Evolutionary conservation across 2,797 vertebrate species (phyloP).

Genomic region (Malurus splendens): DNA sequence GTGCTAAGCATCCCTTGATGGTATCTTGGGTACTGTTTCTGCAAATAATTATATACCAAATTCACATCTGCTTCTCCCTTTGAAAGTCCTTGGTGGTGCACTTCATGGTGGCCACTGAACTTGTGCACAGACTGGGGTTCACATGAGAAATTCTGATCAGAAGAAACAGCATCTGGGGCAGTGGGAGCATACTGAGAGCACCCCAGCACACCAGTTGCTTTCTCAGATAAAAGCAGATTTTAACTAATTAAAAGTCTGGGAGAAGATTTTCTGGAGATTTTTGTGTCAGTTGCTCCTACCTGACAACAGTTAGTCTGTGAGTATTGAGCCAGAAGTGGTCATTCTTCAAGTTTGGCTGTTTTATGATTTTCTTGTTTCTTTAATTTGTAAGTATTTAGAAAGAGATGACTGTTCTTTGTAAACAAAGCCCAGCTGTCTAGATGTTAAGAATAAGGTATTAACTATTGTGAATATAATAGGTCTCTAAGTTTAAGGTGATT

Average conservation of each 20-base stretch:
- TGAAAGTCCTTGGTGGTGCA: not conserved
- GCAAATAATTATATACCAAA: not conserved
- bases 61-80: not conserved
- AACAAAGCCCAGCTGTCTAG: not conserved
- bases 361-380: not conserved
- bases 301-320: not conserved
- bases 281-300: not conserved
- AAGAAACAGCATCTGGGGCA: not conserved
- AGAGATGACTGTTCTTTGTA: not conserved
- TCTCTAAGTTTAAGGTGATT: not conserved
- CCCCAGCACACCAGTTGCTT: not conserved
- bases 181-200: not conserved
- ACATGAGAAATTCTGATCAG: not conserved
- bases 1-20: not conserved
- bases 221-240: not conserved
- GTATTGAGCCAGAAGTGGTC: not conserved
- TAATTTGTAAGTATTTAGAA: not conserved
- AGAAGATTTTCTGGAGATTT: not conserved
- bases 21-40: not conserved
- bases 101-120: not conserved
- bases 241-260: not conserved
- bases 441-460: not conserved
- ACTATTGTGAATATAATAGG: not conserved
- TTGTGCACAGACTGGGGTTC: not conserved
- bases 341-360: not conserved